Conservation (phyloP, 2,797 vertebrate genomes). For the Liasis olivaceus region DNA sequence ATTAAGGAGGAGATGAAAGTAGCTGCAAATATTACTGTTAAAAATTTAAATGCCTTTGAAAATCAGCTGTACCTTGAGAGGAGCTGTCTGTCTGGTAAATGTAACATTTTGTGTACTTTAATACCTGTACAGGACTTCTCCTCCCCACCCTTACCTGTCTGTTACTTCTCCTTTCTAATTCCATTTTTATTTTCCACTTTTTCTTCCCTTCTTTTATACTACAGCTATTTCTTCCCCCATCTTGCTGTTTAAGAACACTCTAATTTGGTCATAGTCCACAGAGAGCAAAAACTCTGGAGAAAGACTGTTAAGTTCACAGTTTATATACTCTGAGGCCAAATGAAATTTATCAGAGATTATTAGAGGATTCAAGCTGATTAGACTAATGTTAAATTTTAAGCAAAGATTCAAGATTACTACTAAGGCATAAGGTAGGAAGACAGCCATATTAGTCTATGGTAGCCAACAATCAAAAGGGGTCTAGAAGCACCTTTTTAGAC, state of each 20-base stretch:
- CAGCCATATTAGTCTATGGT: neutral
- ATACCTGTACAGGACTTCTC: neutral
- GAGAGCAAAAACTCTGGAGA: neutral
- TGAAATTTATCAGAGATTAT: neutral
- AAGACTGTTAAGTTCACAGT: neutral
- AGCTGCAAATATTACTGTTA: neutral
- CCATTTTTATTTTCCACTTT: neutral
- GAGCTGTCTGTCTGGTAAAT: neutral
- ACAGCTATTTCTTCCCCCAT: neutral
- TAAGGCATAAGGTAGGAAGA: neutral
- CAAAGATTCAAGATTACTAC: neutral
- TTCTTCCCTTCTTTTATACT: neutral
- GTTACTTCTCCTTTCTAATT: neutral
- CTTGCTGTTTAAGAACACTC: neutral
- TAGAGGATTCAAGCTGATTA: neutral
- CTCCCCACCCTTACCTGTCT: neutral
- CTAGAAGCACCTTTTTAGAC: neutral
- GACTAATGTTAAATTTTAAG: neutral
- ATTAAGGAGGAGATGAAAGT: neutral
- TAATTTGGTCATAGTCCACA: neutral
- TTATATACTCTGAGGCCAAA: neutral
- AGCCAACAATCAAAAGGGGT: neutral
- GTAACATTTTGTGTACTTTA: neutral
- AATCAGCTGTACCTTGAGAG: neutral
- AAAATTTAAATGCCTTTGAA: neutral